Conservation (phyloP, 2,797 vertebrate genomes). For the Xenopus petersii region DNA sequence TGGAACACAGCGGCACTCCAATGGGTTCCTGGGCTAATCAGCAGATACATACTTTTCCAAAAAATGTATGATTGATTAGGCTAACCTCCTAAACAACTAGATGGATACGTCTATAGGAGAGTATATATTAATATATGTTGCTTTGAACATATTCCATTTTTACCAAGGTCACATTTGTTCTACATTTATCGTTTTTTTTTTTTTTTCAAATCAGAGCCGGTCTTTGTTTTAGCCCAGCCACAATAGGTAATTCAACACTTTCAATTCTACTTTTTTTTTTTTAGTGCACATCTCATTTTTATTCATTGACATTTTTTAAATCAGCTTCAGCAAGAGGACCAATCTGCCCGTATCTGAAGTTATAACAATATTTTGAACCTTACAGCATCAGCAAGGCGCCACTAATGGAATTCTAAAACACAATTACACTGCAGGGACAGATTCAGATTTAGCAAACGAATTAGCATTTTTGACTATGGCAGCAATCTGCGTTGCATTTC, state of each 20-base stretch:
- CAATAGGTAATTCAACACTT: constrained; percentile 38
- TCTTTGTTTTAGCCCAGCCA: constrained; percentile 37
- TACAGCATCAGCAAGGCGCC: constrained; percentile 36
- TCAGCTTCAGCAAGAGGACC: constrained; percentile 33
- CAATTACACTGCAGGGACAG: constrained; percentile 43
- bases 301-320: constrained; percentile 45
- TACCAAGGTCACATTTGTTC: not conserved
- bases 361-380: constrained; percentile 43
- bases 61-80: too few relatives aligned
- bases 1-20: too few relatives aligned
- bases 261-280: constrained; percentile 23
- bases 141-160: too few relatives aligned
- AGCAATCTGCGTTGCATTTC: constrained; percentile 63
- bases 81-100: too few relatives aligned
- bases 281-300: constrained; percentile 41
- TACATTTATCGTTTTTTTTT: constrained; percentile 27
- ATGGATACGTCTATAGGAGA: too few relatives aligned
- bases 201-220: constrained; percentile 22
- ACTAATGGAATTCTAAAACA: constrained; percentile 42
- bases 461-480: constrained; percentile 55
- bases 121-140: too few relatives aligned
- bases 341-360: constrained; percentile 39
- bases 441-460: constrained; percentile 6
- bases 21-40: too few relatives aligned
- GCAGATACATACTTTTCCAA: too few relatives aligned